A percentile compares a stretch with the other conserved stretches of the same genome.
These are phyloP conservation scores for Vidua macroura DNA, from an alignment of 2,113 vertebrate genomes.

Conservation along the genomic window DNA sequence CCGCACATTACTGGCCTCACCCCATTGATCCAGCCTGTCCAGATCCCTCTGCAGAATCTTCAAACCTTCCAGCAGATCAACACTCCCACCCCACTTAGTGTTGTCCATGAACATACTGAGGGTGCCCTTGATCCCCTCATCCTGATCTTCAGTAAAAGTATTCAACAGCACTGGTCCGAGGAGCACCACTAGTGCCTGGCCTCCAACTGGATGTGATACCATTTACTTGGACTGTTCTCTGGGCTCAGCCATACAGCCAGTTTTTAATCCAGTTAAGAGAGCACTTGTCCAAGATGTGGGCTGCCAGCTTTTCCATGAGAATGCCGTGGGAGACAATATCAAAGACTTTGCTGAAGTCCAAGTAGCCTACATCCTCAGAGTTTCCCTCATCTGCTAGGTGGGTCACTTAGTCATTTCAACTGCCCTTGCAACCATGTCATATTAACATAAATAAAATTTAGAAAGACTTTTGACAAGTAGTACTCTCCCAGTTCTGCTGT, in stretches of 20 bases:
- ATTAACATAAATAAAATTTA: not conserved
- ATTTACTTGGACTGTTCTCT: not conserved
- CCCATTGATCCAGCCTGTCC: not conserved
- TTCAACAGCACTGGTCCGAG: not conserved
- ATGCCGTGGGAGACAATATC: not conserved
- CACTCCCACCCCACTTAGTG: not conserved
- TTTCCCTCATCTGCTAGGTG: not conserved
- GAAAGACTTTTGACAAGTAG: not conserved
- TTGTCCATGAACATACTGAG: accelerated
- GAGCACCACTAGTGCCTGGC: not conserved
- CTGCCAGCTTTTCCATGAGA: not conserved
- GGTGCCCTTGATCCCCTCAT: not conserved
- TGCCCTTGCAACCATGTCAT: accelerated
- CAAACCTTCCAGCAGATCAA: not conserved
- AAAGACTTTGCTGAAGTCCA: not conserved
- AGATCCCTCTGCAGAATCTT: not conserved
- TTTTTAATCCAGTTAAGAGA: not conserved
- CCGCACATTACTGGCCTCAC: not conserved
- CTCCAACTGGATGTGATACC: not conserved
- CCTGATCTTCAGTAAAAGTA: accelerated
- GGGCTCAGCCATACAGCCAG: not conserved
- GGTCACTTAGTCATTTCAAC: not conserved
- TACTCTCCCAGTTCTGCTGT: not conserved
- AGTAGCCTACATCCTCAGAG: not conserved
- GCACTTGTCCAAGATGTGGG: not conserved